phyloP scores from a whole-genome alignment of 2,113 vertebrate genomes.

The Psettodes erumei region DNA sequence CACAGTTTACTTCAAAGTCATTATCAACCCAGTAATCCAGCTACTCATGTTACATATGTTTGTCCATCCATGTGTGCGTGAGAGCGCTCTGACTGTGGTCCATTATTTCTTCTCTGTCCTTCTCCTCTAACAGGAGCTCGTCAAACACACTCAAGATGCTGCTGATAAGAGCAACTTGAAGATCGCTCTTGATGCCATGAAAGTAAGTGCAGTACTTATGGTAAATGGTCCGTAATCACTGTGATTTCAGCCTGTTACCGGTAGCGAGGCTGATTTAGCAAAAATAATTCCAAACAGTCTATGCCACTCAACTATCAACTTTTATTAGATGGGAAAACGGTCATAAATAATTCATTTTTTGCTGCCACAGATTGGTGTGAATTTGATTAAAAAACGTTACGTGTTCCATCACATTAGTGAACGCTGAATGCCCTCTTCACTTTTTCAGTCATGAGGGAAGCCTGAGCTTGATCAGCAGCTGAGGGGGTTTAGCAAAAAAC shows the following conservation, averaged over 20 bases:
- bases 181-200: constrained; percentile 94
- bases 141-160: constrained; percentile 91
- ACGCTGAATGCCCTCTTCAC: not conserved
- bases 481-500: not conserved
- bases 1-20: not conserved
- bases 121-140: constrained; percentile 85
- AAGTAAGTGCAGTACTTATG: constrained; percentile 79
- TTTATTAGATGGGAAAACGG: constrained; percentile 11
- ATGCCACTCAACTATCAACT: constrained; percentile 9
- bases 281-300: constrained; percentile 18
- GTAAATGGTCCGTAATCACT: constrained; percentile 40
- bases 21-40: constrained; percentile 12
- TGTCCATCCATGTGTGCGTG: not conserved
- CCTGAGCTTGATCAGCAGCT: not conserved
- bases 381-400: not conserved
- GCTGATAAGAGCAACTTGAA: constrained; percentile 89
- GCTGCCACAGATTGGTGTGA: not conserved
- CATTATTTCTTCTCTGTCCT: constrained; percentile 8
- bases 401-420: constrained; percentile 20
- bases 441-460: not conserved
- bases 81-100: not conserved
- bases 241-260: constrained; percentile 45
- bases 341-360: constrained; percentile 21
- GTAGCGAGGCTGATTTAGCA: constrained; percentile 15
- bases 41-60: constrained; percentile 1